Conservation (phyloP, 2,113 vertebrate species). For the Nicator chloris region DNA sequence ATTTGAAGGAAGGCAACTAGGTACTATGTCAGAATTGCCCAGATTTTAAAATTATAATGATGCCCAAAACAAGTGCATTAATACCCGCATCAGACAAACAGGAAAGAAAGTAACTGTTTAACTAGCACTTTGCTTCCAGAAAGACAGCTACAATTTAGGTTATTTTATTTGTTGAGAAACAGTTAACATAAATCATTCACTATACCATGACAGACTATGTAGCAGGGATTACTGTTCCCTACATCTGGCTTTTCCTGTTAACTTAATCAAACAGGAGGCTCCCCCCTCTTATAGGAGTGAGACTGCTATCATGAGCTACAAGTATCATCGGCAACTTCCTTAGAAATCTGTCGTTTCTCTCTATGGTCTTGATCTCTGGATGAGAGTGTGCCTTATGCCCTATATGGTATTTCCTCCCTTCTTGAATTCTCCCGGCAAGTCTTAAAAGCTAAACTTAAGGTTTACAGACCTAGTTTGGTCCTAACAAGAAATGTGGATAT, state of each 20-base stretch:
- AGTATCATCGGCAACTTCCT: background rate
- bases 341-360: background rate
- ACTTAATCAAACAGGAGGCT: background rate
- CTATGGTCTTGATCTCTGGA: background rate
- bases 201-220: background rate
- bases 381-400: background rate
- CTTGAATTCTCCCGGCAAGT: background rate
- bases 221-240: background rate
- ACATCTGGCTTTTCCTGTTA: background rate
- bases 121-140: background rate
- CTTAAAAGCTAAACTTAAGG: background rate
- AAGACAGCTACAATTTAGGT: background rate
- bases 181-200: background rate
- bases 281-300: background rate
- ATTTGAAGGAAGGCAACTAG: background rate
- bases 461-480: background rate
- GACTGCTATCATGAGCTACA: background rate
- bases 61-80: background rate
- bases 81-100: background rate
- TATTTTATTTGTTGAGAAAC: background rate
- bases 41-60: background rate
- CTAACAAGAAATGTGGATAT: background rate
- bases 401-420: background rate
- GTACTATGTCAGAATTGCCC: background rate
- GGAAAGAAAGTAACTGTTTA: background rate